Evolutionary conservation across 2,113 vertebrate species (phyloP), one percentile per base, ranked within the genome.

Genomic region (Pleuronectes platessa): DNA sequence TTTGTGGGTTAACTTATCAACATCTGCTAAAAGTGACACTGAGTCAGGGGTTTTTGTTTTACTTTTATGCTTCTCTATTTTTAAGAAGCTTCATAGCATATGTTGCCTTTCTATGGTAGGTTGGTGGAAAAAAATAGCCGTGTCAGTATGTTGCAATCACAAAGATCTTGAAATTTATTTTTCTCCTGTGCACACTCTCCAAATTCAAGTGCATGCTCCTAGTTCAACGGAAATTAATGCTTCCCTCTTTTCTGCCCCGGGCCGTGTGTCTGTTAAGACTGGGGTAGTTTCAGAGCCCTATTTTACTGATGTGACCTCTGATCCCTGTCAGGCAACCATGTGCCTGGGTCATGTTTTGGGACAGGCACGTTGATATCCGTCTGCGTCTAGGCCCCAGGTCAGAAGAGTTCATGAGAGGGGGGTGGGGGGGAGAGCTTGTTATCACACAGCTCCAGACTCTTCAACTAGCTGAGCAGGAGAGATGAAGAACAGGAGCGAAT

Each of bases 261-360:
- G 70, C 68, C 40, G 24, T 3, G 1, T 45, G 23, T 70, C 62
- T 60, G 45, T 62, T 11, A 79, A 26, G 71, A 84, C 70, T 27
- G 69, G 51, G 20, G 73, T 64, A 70, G 71, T 88, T 91, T 88
- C 18, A 58, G 85, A 88, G 78, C 84, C 77, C 74, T 88, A 81
- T 87, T 91, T 90, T 88, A 90, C 80, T 74, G 82, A 74, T 26
- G 0, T 76, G 86, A 90, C 85, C 90, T 89, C 80, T 91, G 90
- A 85, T 55, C 89, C 78, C 81, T 92, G 86, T 90, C 92, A 92
- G 79, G 78, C 81, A 90, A 86, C 88, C 89, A 90, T 92, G 87
- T 86, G 85, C 82, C 87, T 84, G 85, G 91, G 87, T 90, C 88
- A 79, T 91, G 87, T 91, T 92, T 88, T 90, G 78, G 88, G 75